Base-by-base conservation (phyloP, 1,140 invertebrate species). In the Drosophila gunungcola region DNA sequence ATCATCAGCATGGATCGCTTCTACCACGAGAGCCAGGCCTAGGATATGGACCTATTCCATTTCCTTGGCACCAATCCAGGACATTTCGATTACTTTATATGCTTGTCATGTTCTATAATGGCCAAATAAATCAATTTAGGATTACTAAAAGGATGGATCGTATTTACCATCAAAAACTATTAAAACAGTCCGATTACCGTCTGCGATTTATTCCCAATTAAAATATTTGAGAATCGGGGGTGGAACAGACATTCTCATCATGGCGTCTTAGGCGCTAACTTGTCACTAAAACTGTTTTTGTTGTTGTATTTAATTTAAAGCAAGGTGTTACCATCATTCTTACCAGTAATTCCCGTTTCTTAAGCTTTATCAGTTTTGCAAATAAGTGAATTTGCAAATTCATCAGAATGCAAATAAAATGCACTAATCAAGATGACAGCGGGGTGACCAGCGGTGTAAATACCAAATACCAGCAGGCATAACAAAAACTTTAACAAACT, bases 401-500 rank as follows among this genome's bases (percentile, higher is more conserved):
- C 81, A 76, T 80, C 64, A 48, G 69, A 84, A 79, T 57, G 56
- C 68, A 80, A 88, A 88, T 88, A 89, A 72, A 89, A 89, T 77
- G 72, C 72, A 82, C 77, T 89, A 88, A 88, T 89, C 83, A 83
- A 80, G 79, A 73, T 73, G 62, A 75, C 43, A 48, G 43, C n/a
- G 29, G 13, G 32, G 4, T 12, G 25, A 21, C 2, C 12, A 34
- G 36, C 11, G 9, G 29, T 43, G 46, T 65, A 48, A 56, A 54
- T 55, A 62, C 63, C 56, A 46, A 56, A 54, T 55, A 67, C 63
- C 60, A 43, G 63, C 54, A 82, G 76, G 64, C 53, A 80, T 76
- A 73, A 80, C 73, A 80, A 62, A 78, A 86, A 86, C 75, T 88
- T 86, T 62, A 86, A 80, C 65, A 64, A 82, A 88, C 65, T 88